Evolutionary conservation across 2,888 invertebrate genomes (phyloP).

Genomic region (Blera fallax): DNA sequence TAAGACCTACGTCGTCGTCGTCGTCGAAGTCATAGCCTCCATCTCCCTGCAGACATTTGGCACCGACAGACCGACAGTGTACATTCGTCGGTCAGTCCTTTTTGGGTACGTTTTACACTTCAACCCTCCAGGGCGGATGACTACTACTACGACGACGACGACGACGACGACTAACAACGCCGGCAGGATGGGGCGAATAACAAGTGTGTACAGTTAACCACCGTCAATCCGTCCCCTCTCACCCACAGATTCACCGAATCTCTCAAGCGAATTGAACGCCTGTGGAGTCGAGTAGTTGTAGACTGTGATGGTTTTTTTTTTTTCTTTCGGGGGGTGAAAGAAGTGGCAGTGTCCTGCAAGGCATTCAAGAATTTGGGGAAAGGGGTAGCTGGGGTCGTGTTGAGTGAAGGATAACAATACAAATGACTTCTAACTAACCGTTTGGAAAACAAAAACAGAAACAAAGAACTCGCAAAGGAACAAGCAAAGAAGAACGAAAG

Average conservation of each 20-base stretch:
- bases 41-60: slow-evolving; percentile 31
- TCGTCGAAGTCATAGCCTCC: not conserved
- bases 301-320: slow-evolving; percentile 13
- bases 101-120: slow-evolving; percentile 31
- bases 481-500: not conserved
- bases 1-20: slow-evolving; percentile 15
- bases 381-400: not conserved
- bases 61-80: slow-evolving; percentile 35
- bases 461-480: not conserved
- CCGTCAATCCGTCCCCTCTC: slow-evolving; percentile 5
- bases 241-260: slow-evolving; percentile 32
- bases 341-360: slow-evolving; percentile 41
- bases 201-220: slow-evolving; percentile 57
- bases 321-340: slow-evolving; percentile 15
- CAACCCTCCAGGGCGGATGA: slow-evolving; percentile 32
- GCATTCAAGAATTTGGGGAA: slow-evolving; percentile 35
- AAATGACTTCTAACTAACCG: slow-evolving; percentile 59
- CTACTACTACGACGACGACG: not conserved
- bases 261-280: slow-evolving; percentile 43
- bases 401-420: slow-evolving; percentile 42
- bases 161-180: not conserved
- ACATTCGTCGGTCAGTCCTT: slow-evolving; percentile 25
- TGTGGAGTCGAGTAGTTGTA: slow-evolving; percentile 26
- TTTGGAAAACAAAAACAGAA: slow-evolving; percentile 56
- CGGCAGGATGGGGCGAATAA: slow-evolving; percentile 23